These are phyloP conservation scores for Drosophila ogumai DNA, from an alignment of 1,140 invertebrate species.

Conservation along the genomic window DNA sequence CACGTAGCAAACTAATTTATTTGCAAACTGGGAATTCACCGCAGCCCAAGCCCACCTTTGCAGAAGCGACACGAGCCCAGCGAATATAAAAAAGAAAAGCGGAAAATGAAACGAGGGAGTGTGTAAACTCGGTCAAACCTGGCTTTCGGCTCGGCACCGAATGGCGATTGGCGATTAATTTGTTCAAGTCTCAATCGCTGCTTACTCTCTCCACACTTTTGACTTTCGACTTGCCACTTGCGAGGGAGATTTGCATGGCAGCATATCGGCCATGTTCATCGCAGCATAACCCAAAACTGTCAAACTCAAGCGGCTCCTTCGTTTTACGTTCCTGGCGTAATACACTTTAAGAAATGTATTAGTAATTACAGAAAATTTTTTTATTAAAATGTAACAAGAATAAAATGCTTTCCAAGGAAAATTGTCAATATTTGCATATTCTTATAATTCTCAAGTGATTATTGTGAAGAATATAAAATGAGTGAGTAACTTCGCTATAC, in stretches of 20 bases:
- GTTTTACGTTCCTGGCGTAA: conserved; percentile 3
- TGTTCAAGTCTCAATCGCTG: conserved; percentile 74
- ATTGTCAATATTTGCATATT: neutral
- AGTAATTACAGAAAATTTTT: neutral
- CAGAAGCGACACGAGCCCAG: conserved; percentile 8
- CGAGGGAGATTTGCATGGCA: conserved; percentile 65
- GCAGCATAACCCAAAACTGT: conserved; percentile 80
- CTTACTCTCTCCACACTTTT: conserved; percentile 32
- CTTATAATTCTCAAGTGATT: neutral
- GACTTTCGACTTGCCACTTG: conserved; percentile 37
- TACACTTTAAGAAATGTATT: conserved; percentile 3
- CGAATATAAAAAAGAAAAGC: neutral
- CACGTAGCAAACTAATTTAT: conserved; percentile 81
- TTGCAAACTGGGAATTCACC: conserved; percentile 74
- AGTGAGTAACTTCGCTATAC: rapidly evolving
- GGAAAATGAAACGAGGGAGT: conserved; percentile 3
- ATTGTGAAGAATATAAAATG: neutral
- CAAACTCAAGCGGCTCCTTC: conserved; percentile 66
- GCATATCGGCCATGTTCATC: conserved; percentile 72
- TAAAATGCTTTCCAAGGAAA: neutral
- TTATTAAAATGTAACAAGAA: neutral
- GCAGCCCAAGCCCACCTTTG: conserved; percentile 23
- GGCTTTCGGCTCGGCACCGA: conserved; percentile 29
- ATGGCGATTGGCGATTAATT: conserved; percentile 78
- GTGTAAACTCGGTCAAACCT: conserved; percentile 56